These are phyloP conservation scores for Oenanthe oenanthe DNA, from an alignment of 2,113 vertebrate genomes.

Conservation along the genomic window DNA sequence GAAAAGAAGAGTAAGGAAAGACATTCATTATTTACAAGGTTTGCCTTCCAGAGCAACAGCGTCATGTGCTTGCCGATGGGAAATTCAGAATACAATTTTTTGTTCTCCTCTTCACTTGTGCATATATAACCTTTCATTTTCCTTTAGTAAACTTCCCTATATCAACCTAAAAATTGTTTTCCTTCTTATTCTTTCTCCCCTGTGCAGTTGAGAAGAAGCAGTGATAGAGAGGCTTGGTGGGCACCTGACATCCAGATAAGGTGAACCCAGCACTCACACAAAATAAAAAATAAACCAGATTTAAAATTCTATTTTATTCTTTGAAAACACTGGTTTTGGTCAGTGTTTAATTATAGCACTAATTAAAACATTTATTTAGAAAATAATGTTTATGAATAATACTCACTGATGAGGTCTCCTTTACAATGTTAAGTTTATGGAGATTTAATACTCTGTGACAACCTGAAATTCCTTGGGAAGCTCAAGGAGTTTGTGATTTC, in stretches of 20 bases:
- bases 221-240: not conserved
- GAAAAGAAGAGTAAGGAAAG: not conserved
- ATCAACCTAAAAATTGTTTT: not conserved
- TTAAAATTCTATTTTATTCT: not conserved
- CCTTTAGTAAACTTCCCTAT: not conserved
- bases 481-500: not conserved
- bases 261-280: not conserved
- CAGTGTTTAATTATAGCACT: not conserved
- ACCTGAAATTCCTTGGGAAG: not conserved
- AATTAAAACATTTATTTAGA: not conserved
- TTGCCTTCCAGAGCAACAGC: not conserved
- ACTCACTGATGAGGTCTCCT: not conserved
- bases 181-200: not conserved
- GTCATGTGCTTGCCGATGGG: accelerated
- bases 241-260: not conserved
- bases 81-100: not conserved
- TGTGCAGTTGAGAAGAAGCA: not conserved
- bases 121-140: not conserved
- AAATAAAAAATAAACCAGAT: not conserved
- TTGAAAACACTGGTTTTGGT: not conserved
- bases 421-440: not conserved
- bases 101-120: not conserved
- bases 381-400: not conserved
- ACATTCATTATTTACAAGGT: not conserved
- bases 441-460: not conserved